Percentiles rank a stretch among this genome's conserved stretches.
phyloP scores from a whole-genome alignment of 2,888 invertebrate genomes.

The Leptarthrus brevirostris region DNA sequence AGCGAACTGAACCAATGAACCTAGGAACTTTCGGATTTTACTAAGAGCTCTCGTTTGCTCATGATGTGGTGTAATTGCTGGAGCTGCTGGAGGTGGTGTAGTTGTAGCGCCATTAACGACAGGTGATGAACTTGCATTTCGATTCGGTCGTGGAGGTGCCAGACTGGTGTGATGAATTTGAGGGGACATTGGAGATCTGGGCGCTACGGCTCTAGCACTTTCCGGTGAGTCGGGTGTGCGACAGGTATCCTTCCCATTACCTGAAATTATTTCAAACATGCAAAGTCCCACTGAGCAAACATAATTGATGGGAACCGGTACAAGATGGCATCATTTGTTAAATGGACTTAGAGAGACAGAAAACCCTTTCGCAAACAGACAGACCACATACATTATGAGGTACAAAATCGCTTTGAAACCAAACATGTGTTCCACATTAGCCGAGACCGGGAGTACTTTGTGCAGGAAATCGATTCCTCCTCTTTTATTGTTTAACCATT shows the following conservation, averaged over 20 bases:
- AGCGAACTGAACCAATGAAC: conserved; percentile 91
- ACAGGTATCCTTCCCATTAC: conserved; percentile 61
- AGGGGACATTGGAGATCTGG: conserved; percentile 67
- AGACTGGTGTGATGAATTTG: conserved; percentile 62
- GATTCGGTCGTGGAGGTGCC: conserved; percentile 63
- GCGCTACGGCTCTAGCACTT: conserved; percentile 63
- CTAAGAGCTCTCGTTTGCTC: conserved; percentile 64
- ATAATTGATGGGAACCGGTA: conserved; percentile 53
- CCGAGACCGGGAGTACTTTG: background rate
- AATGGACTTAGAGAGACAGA: conserved; percentile 55
- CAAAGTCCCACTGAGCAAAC: conserved; percentile 8
- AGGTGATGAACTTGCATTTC: conserved; percentile 66
- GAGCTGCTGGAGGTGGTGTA: conserved; percentile 60
- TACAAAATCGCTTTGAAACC: conserved; percentile 28
- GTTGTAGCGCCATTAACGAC: conserved; percentile 65
- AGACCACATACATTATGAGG: conserved; percentile 49
- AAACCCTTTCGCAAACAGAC: conserved; percentile 56
- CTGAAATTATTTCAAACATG: conserved; percentile 45
- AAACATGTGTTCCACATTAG: conserved; percentile 46
- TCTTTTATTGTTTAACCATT: conserved; percentile 48
- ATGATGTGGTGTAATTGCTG: conserved; percentile 63
- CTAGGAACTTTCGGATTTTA: conserved; percentile 83
- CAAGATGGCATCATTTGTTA: conserved; percentile 50
- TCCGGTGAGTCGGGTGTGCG: conserved; percentile 67
- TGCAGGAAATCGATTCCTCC: conserved; percentile 44